phyloP scores from a whole-genome alignment of 64 coral and sea anemone genomes.

The Pocillopora verrucosa region DNA sequence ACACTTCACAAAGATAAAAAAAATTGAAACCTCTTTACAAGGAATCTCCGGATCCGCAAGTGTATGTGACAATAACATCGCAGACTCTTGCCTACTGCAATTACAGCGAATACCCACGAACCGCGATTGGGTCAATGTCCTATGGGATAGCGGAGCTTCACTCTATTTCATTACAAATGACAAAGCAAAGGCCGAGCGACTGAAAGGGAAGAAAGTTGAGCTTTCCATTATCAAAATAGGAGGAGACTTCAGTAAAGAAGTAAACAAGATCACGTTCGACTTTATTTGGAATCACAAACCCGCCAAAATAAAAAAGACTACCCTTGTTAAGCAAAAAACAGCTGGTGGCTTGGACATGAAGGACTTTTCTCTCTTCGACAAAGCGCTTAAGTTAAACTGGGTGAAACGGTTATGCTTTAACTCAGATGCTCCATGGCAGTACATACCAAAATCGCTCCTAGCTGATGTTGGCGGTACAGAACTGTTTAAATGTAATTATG shows the following conservation, averaged over 20 bases:
- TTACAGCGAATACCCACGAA: conserved; percentile 41
- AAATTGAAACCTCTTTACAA: neutral
- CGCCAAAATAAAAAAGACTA: too few species aligned
- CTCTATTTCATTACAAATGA: conserved; percentile 57
- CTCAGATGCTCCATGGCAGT: too few species aligned
- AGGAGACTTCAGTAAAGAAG: conserved; percentile 12
- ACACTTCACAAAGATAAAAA: conserved; percentile 23
- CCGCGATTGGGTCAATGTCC: conserved; percentile 34
- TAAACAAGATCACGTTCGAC: neutral
- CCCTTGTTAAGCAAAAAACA: too few species aligned
- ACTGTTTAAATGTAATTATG: too few species aligned
- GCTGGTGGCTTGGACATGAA: too few species aligned
- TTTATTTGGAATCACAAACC: too few species aligned
- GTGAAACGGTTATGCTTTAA: too few species aligned
- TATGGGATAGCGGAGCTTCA: conserved; percentile 55
- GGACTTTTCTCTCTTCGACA: too few species aligned
- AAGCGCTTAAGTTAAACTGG: neutral
- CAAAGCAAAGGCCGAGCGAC: conserved; percentile 45
- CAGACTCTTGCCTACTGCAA: conserved; percentile 33
- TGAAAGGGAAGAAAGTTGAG: conserved; percentile 20
- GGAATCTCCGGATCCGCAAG: neutral
- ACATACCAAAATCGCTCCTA: too few species aligned
- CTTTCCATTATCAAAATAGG: conserved; percentile 38
- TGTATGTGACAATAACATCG: neutral
- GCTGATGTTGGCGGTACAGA: too few species aligned